Evolutionary conservation across 2,113 vertebrate species (phyloP).

Genomic region (Chaetorhynchus papuensis): DNA sequence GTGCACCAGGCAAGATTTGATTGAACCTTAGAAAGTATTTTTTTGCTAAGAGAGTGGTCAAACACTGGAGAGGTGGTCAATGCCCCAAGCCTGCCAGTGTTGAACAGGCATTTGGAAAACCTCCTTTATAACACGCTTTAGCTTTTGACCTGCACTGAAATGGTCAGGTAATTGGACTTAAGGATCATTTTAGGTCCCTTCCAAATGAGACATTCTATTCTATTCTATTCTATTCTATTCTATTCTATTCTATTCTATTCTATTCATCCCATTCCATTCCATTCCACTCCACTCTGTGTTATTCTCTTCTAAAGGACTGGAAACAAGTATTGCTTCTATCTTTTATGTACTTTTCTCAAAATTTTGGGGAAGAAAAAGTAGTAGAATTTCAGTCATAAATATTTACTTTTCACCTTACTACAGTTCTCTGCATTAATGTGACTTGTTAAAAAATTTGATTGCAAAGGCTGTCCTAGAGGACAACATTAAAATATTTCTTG

Average conservation of each 20-base stretch:
- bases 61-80: neutral
- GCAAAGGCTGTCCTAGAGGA: neutral
- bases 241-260: neutral
- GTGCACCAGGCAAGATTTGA: accelerated
- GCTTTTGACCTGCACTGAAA: neutral
- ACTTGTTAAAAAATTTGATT: neutral
- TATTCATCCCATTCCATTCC: accelerated
- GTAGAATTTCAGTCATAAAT: neutral
- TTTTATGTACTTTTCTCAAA: neutral
- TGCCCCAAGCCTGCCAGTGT: neutral
- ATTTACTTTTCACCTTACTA: neutral
- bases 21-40: neutral
- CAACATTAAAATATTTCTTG: neutral
- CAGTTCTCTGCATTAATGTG: neutral
- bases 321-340: neutral
- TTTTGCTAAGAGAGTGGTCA: neutral
- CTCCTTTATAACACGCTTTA: neutral
- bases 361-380: accelerated
- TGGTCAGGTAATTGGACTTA: neutral
- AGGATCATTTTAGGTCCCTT: neutral
- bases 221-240: neutral
- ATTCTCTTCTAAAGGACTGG: neutral
- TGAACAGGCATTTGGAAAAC: neutral
- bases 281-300: neutral
- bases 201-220: neutral